Base-by-base conservation (phyloP, 2,888 invertebrate species). In the Nematopogon swammerdamellus region DNA sequence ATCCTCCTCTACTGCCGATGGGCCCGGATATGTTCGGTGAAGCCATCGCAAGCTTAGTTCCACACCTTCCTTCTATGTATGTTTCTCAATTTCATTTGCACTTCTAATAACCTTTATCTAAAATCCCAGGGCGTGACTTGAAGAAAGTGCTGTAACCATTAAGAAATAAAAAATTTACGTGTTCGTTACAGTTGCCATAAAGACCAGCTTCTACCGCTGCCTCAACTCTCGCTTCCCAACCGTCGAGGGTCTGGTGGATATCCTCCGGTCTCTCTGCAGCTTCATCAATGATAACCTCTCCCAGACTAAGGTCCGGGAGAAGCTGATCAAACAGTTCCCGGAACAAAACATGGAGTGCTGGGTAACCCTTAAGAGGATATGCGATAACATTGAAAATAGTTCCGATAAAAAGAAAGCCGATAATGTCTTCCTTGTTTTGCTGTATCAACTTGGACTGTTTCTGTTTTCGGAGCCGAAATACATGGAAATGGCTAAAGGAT, bases 371-470 rank as follows among this genome's bases (percentile, higher is more conserved):
- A 79, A 82, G 54, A 63, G 69, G 53, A 71, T 82, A 1, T 79
- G 84, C 14, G 63, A 74, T 50, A 81, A 74, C 56, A 73, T 87
- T 48, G 81, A 84, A 56, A 62, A 68, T 46, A 74, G 71, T 48
- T 79, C 79, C 43, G 71, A 77, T 19, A 80, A 80, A 55, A 75
- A 80, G 29, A 77, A 82, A 60, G 70, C 85, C 2, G 80, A 82
- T 44, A 77, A 81, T 20, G 86, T 90, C 6, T 91, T 91, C 61
- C 83, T 88, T 49, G 85, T 86, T 17, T 71, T 91, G 50, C 80
- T 89, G 46, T 72, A 89, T 49, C 87, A 90, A 58, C 85, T 91
- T 72, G 86, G 86, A 4, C 63, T 91, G 30, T 89, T 90, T 60
- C 60, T 91, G 49, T 89, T 90, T 60, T 84, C 85, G 30, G 88